Evolutionary conservation across 1,140 invertebrate species (phyloP).

Genomic region (Drosophila novamexicana): DNA sequence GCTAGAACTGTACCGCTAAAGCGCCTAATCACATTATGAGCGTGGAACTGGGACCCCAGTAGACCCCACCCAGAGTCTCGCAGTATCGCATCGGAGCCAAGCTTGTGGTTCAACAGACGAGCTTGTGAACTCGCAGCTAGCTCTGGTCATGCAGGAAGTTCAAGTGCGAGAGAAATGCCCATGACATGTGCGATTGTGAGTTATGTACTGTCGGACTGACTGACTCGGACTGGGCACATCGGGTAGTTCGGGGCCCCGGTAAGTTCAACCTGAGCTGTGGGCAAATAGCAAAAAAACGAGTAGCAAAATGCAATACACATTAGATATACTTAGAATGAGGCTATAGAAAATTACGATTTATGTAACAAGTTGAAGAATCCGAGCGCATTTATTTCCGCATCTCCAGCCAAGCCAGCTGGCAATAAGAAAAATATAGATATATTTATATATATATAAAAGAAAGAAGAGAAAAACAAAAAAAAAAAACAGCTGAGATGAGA

Average conservation of each 20-base stretch:
- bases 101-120: constrained; percentile 5
- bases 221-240: background rate
- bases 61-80: background rate
- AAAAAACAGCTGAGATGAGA: constrained; percentile 13
- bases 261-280: background rate
- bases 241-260: background rate
- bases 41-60: constrained; percentile 44
- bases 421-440: constrained; percentile 22
- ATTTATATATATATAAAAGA: constrained; percentile 28
- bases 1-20: constrained; percentile 70
- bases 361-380: constrained; percentile 79
- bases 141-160: constrained; percentile 75
- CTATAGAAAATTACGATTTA: constrained; percentile 82
- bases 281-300: constrained; percentile 54
- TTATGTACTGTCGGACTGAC: constrained; percentile 14
- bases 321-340: constrained; percentile 70
- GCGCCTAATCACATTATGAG: constrained; percentile 73
- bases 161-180: constrained; percentile 55
- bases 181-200: constrained; percentile 39
- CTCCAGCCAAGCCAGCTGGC: constrained; percentile 44
- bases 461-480: background rate
- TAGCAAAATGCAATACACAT: constrained; percentile 78
- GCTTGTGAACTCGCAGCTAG: constrained; percentile 18
- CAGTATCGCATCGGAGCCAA: background rate
- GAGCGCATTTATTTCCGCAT: constrained; percentile 80